Evolutionary conservation across 1,140 invertebrate genomes (phyloP), one percentile per base, ranked within the genome.

Genomic region (Elymnias hypermnestra): DNA sequence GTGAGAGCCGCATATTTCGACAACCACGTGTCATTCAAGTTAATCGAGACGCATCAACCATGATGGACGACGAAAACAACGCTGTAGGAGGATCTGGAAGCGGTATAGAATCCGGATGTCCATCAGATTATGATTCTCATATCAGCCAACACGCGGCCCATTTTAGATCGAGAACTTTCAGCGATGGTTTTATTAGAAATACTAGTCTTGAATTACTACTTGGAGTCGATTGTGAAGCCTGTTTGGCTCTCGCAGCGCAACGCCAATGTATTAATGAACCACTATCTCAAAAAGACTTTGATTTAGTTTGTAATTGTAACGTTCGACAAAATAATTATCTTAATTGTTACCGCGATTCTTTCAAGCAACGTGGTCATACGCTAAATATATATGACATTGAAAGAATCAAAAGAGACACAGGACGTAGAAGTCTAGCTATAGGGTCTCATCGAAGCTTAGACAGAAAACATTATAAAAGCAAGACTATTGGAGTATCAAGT

Each of bases 171-270:
- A 67, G 86, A 1, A 87, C 86, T 9, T 85, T 87, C 40, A 87
- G 84, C 42, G 86, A 87, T 36, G 83, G 84, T 15, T 87, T 87
- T 54, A 71, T 87, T 21, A 63, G 82, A 47, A 86, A 87, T 46
- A 85, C 79, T n/a, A 87, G 86, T 43, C 72, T 87, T 3, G 86
- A 87, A 48, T 67, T 87, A 0, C 57, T 87, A 18, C 71, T 87
- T 0, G 86, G 84, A 1, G 81, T 86, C 3, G 82, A 85, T 40
- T 87, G 86, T 46, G 84, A 87, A 37, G 81, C 86, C 17, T 87
- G 86, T 36, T 67, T 76, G 14, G 77, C 77, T 1, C 49, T 83
- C 15, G 70, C 77, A 5, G 64, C 76, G n/a, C 77, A 81, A 31
- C 50, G 65, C 52, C 77, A 76, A 28, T 81, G 75, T 39, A 42